A percentile compares a stretch with the other conserved stretches of the same genome.
These are phyloP conservation scores for Oscheius sp. DNA, from an alignment of 2,888 invertebrate species.

Conservation along the genomic window DNA sequence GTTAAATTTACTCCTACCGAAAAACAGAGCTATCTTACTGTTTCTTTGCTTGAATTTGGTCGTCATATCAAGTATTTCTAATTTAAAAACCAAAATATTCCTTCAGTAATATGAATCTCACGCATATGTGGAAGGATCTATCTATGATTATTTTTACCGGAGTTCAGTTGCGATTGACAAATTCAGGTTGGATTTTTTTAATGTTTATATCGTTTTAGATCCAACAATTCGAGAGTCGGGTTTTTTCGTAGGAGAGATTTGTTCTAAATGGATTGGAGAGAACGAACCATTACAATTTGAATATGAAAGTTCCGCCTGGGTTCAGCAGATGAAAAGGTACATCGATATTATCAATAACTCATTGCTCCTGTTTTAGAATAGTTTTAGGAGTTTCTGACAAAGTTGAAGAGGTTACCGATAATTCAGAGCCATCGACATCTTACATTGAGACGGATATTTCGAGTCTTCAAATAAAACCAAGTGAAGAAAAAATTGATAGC, in stretches of 20 bases:
- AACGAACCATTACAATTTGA: slow-evolving; percentile 33
- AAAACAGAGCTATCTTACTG: slow-evolving; percentile 31
- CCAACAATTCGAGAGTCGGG: slow-evolving; percentile 24
- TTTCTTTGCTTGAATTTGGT: slow-evolving; percentile 15
- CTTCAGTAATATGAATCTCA: slow-evolving; percentile 1
- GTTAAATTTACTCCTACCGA: slow-evolving; percentile 10
- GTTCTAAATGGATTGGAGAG: slow-evolving; percentile 7
- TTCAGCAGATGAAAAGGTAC: slow-evolving; percentile 23
- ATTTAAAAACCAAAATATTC: neutral
- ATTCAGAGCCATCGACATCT: neutral
- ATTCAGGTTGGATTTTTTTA: slow-evolving; percentile 11
- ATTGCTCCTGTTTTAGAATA: neutral
- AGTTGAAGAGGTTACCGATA: neutral
- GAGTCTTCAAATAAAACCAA: neutral
- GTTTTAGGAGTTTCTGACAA: neutral
- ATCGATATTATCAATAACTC: neutral
- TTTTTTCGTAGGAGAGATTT: slow-evolving; percentile 32
- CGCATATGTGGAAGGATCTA: neutral
- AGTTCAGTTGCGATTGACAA: slow-evolving; percentile 30
- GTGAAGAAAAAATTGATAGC: slow-evolving; percentile 2
- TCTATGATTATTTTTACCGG: slow-evolving; percentile 6
- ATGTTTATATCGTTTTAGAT: slow-evolving; percentile 17
- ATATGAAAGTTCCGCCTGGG: slow-evolving; percentile 31
- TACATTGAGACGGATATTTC: neutral
- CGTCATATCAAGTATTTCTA: slow-evolving; percentile 13